phyloP scores from a whole-genome alignment of 2,888 invertebrate species.

The Eilema sororculum region DNA sequence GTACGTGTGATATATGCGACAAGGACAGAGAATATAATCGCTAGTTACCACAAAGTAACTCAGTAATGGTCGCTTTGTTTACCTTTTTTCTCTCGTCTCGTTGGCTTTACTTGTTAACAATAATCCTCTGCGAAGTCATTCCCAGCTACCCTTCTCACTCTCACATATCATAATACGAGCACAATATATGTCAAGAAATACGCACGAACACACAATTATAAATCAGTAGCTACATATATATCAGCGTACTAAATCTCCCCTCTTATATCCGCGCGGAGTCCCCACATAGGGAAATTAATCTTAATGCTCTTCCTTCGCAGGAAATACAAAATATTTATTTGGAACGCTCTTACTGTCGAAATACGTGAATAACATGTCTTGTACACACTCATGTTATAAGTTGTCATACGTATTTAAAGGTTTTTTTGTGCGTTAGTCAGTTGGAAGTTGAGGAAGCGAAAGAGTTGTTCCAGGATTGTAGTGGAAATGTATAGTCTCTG shows the following conservation, averaged over 20 bases:
- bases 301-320: constrained; percentile 16
- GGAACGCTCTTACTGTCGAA: background rate
- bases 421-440: too few species aligned
- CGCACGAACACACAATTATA: constrained; percentile 9
- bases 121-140: too few species aligned
- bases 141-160: background rate
- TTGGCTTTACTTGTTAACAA: too few species aligned
- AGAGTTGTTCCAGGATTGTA: too few species aligned
- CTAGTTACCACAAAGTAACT: too few species aligned
- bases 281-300: constrained; percentile 23
- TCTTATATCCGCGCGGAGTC: constrained; percentile 15
- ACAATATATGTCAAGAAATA: constrained; percentile 1
- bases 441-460: too few species aligned
- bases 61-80: too few species aligned
- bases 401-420: background rate
- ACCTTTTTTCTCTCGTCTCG: too few species aligned
- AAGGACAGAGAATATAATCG: too few species aligned
- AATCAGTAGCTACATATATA: background rate
- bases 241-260: background rate
- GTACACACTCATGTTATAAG: background rate
- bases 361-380: background rate
- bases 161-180: background rate
- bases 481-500: too few species aligned
- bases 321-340: constrained; percentile 20
- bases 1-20: too few species aligned